A percentile compares a stretch with the other conserved stretches of the same genome.
Evolutionary conservation across 2,113 vertebrate genomes (phyloP).

Genomic region (Orycteropus afer): DNA sequence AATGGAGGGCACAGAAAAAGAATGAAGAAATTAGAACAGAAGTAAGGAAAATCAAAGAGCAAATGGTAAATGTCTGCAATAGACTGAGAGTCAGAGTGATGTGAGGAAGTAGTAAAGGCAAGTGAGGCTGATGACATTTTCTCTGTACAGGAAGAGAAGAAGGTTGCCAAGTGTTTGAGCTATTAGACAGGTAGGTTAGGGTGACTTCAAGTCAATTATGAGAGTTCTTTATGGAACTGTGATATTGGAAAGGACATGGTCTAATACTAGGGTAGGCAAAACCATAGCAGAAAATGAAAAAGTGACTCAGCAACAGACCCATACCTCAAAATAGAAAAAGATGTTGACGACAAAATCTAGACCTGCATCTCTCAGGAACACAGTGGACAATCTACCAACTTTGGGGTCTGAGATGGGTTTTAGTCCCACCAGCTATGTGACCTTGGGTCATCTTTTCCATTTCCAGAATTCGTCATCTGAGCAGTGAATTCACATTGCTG

Average conservation of each 20-base stretch:
- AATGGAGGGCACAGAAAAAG: constrained; percentile 49
- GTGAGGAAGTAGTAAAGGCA: neutral
- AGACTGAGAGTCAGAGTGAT: neutral
- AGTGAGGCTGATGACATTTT: constrained; percentile 32
- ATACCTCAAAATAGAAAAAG: constrained; percentile 45
- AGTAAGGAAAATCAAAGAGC: constrained; percentile 54
- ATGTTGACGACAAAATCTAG: constrained; percentile 57
- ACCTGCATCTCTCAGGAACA: neutral
- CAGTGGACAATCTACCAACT: neutral
- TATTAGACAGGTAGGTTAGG: constrained; percentile 5
- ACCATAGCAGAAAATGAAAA: constrained; percentile 48
- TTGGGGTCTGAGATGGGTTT: neutral
- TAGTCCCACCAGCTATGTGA: neutral
- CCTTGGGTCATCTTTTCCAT: neutral
- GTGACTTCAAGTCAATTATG: constrained; percentile 11
- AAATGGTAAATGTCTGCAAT: constrained; percentile 55
- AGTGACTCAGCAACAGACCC: constrained; percentile 61
- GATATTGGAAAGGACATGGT: neutral
- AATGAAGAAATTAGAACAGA: constrained; percentile 57
- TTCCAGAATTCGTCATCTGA: constrained; percentile 37
- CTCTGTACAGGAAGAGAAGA: constrained; percentile 11
- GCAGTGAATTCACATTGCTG: constrained; percentile 19
- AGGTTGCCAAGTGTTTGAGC: neutral
- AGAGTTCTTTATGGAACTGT: constrained; percentile 30
- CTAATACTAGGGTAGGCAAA: neutral